Percentiles rank a stretch among this genome's conserved stretches.
These are phyloP conservation scores for Heliconius ismenius DNA, from an alignment of 2,888 invertebrate species.

Conservation along the genomic window DNA sequence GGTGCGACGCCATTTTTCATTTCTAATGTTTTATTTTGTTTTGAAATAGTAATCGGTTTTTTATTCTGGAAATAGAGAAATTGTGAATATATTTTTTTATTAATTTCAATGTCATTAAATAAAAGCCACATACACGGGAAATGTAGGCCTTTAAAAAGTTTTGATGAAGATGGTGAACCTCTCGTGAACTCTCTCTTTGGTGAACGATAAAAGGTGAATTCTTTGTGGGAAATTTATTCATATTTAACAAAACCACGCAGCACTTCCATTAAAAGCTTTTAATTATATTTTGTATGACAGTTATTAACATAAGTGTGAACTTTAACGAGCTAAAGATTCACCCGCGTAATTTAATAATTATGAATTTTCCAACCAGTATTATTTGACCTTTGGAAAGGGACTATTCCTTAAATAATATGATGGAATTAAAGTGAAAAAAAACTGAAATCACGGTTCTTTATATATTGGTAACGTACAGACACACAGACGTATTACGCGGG, in stretches of 20 bases:
- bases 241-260: constrained; percentile 13
- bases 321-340: constrained; percentile 52
- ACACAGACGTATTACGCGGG: constrained; percentile 61
- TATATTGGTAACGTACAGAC: constrained; percentile 54
- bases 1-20: constrained; percentile 69
- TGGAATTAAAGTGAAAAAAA: constrained; percentile 41
- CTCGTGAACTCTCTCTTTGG: too few relatives aligned
- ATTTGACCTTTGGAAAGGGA: constrained; percentile 38
- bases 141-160: too few relatives aligned
- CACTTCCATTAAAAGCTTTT: constrained; percentile 28
- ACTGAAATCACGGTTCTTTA: constrained; percentile 53
- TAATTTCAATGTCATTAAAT: background rate
- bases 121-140: too few relatives aligned
- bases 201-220: too few relatives aligned
- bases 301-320: constrained; percentile 52
- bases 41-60: constrained; percentile 41
- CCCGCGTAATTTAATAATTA: constrained; percentile 69
- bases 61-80: constrained; percentile 24
- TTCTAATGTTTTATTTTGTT: constrained; percentile 61
- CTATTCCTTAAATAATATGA: constrained; percentile 48
- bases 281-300: constrained; percentile 57
- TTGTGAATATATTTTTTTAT: background rate
- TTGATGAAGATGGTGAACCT: too few relatives aligned
- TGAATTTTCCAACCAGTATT: constrained; percentile 42
- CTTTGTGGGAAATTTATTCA: background rate